phyloP scores from a whole-genome alignment of 1,140 invertebrate species.

The Magallana gigas region DNA sequence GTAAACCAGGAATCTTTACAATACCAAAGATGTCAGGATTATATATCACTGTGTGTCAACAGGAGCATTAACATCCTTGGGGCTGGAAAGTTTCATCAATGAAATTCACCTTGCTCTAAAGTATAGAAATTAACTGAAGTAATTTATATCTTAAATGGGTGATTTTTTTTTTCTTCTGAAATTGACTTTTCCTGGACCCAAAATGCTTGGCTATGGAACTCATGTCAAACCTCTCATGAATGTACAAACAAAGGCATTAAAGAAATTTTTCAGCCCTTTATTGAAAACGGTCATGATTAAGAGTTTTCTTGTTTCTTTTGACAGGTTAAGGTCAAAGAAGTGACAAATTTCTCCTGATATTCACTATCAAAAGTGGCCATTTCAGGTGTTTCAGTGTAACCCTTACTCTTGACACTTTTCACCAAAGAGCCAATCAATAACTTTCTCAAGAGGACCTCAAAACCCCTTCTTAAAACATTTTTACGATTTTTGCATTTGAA shows the following conservation, averaged over 20 bases:
- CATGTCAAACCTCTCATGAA: conserved; percentile 11
- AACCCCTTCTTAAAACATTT: background rate
- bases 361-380: background rate
- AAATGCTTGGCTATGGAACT: background rate
- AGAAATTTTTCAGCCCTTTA: conserved; percentile 2
- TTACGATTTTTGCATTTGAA: conserved; percentile 1
- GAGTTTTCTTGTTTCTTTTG: conserved; percentile 1
- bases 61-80: background rate
- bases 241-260: conserved; percentile 12
- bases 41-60: background rate
- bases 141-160: too few species aligned
- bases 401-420: background rate
- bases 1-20: background rate
- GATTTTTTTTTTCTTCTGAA: background rate
- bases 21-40: conserved; percentile 19
- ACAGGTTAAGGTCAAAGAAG: background rate
- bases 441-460: background rate
- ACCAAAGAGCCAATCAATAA: conserved; percentile 2
- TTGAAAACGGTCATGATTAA: background rate
- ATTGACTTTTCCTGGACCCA: background rate
- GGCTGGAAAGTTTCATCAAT: background rate
- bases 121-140: background rate
- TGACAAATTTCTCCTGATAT: background rate
- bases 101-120: background rate
- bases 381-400: background rate